These are phyloP conservation scores for Cantharis rustica DNA, from an alignment of 2,888 invertebrate genomes.

Conservation along the genomic window DNA sequence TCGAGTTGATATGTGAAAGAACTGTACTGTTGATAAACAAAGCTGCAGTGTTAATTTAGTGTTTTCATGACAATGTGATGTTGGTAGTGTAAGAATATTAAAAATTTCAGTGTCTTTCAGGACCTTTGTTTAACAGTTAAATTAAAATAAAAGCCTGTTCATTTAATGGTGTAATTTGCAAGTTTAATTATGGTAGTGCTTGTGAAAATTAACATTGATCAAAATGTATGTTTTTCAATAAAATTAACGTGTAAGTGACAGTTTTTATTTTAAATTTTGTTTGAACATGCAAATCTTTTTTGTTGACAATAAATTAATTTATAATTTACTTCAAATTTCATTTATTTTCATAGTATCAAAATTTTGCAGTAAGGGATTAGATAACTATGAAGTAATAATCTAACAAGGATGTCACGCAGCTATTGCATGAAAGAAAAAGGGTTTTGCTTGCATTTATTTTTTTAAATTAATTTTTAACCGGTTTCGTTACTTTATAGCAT, in stretches of 20 bases:
- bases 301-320: not conserved
- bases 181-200: not conserved
- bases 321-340: not conserved
- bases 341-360: not conserved
- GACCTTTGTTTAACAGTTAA: not conserved
- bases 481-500: too few relatives aligned
- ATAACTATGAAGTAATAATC: not conserved
- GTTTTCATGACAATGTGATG: not conserved
- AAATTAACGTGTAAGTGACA: not conserved
- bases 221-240: not conserved
- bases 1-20: conserved; percentile 35
- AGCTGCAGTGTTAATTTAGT: conserved; percentile 14
- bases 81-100: conserved; percentile 19
- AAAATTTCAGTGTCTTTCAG: conserved; percentile 18
- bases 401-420: not conserved
- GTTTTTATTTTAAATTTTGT: not conserved
- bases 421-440: too few relatives aligned
- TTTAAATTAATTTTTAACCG: too few relatives aligned
- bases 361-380: not conserved
- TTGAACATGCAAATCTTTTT: not conserved
- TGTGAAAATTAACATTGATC: not conserved
- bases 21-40: conserved; percentile 32
- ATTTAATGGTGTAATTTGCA: not conserved
- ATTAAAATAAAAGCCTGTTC: not conserved
- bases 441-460: too few relatives aligned